phyloP scores from a whole-genome alignment of 2,888 invertebrate genomes.

The Ecliptopera silaceata region DNA sequence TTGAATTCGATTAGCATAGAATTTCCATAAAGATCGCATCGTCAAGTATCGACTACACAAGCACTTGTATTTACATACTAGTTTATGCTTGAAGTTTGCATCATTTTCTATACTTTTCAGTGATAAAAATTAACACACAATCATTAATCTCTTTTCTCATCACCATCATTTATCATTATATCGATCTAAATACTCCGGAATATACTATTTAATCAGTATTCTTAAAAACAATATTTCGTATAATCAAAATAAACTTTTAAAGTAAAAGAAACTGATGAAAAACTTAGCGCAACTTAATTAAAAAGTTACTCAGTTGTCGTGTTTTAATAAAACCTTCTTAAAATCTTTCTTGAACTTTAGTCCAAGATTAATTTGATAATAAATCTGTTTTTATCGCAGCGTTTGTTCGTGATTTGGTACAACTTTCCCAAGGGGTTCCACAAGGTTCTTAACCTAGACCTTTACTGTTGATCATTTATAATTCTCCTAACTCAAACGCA shows the following conservation, averaged over 20 bases:
- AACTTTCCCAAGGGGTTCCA: neutral
- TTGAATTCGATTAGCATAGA: constrained; percentile 18
- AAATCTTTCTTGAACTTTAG: neutral
- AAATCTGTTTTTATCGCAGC: neutral
- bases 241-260: neutral
- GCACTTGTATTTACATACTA: no score
- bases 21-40: constrained; percentile 19
- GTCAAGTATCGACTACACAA: constrained; percentile 9
- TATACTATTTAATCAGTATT: no score
- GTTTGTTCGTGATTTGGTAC: no score
- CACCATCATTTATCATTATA: no score
- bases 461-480: neutral
- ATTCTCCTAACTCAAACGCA: no score
- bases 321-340: constrained; percentile 5
- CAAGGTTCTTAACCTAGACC: neutral
- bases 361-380: neutral
- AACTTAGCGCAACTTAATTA: neutral
- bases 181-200: no score
- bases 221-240: neutral
- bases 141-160: no score
- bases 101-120: no score
- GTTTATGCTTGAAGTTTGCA: no score
- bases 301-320: neutral
- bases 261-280: neutral
- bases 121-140: no score